Base-by-base conservation (phyloP, 1,140 invertebrate genomes). In the Cepaea nemoralis region DNA sequence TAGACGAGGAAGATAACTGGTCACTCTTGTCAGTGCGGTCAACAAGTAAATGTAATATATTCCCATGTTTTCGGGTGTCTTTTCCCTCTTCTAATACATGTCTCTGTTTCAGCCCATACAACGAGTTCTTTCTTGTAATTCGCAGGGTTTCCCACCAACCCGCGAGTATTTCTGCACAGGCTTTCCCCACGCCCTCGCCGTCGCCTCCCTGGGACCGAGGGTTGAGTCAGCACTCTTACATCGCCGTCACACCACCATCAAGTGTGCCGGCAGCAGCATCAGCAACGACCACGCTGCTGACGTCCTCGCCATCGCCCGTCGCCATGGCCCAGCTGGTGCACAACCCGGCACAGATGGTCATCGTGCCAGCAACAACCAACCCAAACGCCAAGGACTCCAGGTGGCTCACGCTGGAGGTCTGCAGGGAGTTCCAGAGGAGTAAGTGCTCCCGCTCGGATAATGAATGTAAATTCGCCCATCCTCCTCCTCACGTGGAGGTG, bases 381-480 rank as follows among this genome's bases (percentile, higher is more conserved):
- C 85, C 88, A 33, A 90, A 98, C 93, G 97, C 97, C 87, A 99
- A 99, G 93, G 99, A 99, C 93, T 99, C 98, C 83, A 95, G 98
- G 90, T 99, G 99, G 99, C 94, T 99, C 84, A 98, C 99, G 91
- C 94, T 99, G 90, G 99, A 99, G 93, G 98, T 99, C 90, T 99
- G 99, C 94, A 95, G 98, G 82, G 98, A 99, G 93, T 99, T 97
- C 93, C 98, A 99, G 94, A 94, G 99, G 90, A 99, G 98, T 94
- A 99, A 99, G 94, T 99, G 99, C 93, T 97, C 97, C 85, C 95
- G 99, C 88, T 96, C 97, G 50, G 98, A 99, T 93, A 97, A 96
- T 86, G 98, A 99, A 93, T 99, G 98, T 95, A 99, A 99, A 94
- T 99, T 99, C 93, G 99, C 98, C 84, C 99, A 99, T 94, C 99